Evolutionary conservation across 2,113 vertebrate genomes (phyloP).

Genomic region (Ciconia stormi): DNA sequence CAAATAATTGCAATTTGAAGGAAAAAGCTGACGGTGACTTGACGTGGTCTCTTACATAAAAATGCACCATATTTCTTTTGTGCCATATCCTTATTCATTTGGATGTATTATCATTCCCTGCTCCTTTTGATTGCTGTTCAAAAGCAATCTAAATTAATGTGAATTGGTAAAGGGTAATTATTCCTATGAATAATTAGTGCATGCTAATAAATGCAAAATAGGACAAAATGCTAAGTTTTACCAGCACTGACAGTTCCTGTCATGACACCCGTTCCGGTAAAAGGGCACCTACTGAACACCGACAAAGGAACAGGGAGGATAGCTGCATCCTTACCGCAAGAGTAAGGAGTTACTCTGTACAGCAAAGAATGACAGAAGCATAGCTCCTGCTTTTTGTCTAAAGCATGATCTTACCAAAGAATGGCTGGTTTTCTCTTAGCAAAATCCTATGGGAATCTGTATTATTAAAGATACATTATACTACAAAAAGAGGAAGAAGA

Average conservation of each 20-base stretch:
- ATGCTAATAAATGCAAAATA: constrained; percentile 73
- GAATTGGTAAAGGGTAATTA: constrained; percentile 71
- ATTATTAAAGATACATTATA: neutral
- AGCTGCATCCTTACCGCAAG: neutral
- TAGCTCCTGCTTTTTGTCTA: neutral
- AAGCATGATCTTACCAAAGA: neutral
- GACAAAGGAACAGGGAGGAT: neutral
- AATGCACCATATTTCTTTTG: neutral
- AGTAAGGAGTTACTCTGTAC: fast-evolving
- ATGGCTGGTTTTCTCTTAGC: neutral
- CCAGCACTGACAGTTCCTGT: neutral
- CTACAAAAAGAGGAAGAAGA: neutral
- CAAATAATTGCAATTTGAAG: neutral
- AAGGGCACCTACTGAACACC: neutral
- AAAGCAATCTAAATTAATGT: constrained; percentile 70
- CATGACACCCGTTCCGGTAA: neutral
- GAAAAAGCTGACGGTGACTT: neutral
- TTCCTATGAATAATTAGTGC: constrained; percentile 72
- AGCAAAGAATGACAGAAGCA: neutral
- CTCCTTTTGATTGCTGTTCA: constrained; percentile 74
- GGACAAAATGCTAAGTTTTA: constrained; percentile 7
- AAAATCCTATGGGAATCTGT: fast-evolving
- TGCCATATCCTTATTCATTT: constrained; percentile 27
- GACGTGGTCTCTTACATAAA: neutral
- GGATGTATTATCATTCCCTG: constrained; percentile 66